Evolutionary conservation across 1,140 invertebrate genomes (phyloP), one percentile per base, ranked within the genome.

Genomic region (Formica selysi): DNA sequence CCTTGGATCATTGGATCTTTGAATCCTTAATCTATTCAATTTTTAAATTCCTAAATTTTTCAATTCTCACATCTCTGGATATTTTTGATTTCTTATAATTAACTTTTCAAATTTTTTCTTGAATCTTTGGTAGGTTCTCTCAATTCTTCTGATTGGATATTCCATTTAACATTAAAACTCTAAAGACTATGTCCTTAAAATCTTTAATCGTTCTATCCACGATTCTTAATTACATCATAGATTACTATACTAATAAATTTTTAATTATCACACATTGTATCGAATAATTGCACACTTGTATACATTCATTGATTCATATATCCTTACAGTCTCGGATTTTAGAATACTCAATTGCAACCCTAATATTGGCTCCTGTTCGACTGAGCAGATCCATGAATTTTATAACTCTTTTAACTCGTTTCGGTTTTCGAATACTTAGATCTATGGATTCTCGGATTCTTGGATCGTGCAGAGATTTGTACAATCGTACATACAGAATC

Each of bases 381-480:
- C 1, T n/a, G 16, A 11, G n/a, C 19, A 44, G 13, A 81, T 71
- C 51, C 36, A 81, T 41, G 54, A 19, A 73, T 44, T 22, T 64
- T 29, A 22, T n/a, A 81, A 59, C 32, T 73, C 19, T 57, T 61
- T 19, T n/a, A 44, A 44, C n/a, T 54, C 26, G 8, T 38, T 80
- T 68, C 32, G 8, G 5, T 29, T 59, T 61, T 32, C 11, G 10
- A 13, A 71, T 44, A 71, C 38, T 81, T 81, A 61, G 8, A 83
- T 10, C 68, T 83, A 83, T 83, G 54, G 54, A 83, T 83, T 83
- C 67, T 83, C 54, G 79, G 79, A 83, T 81, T 54, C 79, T 81
- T 57, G 26, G 54, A 81, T 83, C n/a, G 29, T 73, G 68, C 68
- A 83, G 38, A 83, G 68, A 73, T 74, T 73, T 73, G 68, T 89